Evolutionary conservation across 2,113 vertebrate genomes (phyloP), one percentile per base, ranked within the genome.

Genomic region (Lamprologus ornatipinnis): DNA sequence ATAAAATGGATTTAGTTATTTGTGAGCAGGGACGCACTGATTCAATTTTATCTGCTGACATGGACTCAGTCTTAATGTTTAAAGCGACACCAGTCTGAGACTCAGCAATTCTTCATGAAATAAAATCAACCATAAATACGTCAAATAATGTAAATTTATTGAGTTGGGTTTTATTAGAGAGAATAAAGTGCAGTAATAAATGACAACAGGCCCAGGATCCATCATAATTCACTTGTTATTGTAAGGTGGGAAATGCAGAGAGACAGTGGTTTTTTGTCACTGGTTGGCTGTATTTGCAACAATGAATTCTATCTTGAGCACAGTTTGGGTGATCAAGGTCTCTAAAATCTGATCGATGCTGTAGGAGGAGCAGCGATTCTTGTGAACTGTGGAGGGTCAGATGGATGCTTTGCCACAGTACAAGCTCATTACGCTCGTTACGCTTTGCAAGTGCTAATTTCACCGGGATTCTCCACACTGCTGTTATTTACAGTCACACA

Each of bases 261-360:
- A 65, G 31, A 65, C 9, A 5, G 0, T 0, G 31, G 6, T 63
- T 70, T 23, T 42, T 42, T 70, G 65, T 70, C 12, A 70, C 12
- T 73, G 68, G 21, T 73, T 73, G 68, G 68, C 40, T 26, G 68
- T 47, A 47, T 2, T 73, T 0, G 0, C 40, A 26, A 75, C 9
- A 35, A 65, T 35, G 0, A 65, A 26, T 26, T 45, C 8, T 6
- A 1, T 23, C 13, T 15, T 73, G 14, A 73, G 37, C 37, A 45
- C 68, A 73, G 21, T 45, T 5, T 73, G 37, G 65, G 37, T 73
- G 37, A 73, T 45, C 13, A 26, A 23, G 13, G 13, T 73, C 68
- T 45, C 37, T 73, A 45, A 45, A 73, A 45, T 26, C 2, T 10
- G 37, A 45, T 42, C 2, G 5, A 73, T 26, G 13, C n/a, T 23